These are phyloP conservation scores for Palloptera scutellata DNA, from an alignment of 2,888 invertebrate genomes.

Conservation along the genomic window DNA sequence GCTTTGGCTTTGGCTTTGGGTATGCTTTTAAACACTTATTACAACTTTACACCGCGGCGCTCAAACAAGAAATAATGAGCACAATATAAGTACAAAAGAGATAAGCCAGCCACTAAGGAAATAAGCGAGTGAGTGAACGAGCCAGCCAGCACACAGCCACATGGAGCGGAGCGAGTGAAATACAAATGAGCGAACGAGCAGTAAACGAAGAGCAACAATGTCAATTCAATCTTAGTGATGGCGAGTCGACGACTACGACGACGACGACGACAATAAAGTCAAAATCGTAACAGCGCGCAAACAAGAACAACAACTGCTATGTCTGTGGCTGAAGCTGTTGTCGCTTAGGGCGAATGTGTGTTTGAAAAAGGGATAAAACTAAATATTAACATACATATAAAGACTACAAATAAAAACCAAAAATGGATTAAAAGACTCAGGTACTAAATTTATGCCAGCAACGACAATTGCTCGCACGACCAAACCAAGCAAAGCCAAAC, in stretches of 20 bases:
- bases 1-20: not conserved
- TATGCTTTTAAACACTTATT: slow-evolving; percentile 50
- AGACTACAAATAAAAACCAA: slow-evolving; percentile 9
- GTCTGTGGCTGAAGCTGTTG: too few species aligned
- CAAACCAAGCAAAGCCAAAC: too few species aligned
- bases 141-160: not conserved
- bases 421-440: slow-evolving; percentile 32
- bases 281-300: slow-evolving; percentile 11
- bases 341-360: not conserved
- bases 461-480: too few species aligned
- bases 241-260: slow-evolving; percentile 6
- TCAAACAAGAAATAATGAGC: slow-evolving; percentile 61
- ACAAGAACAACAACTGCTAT: slow-evolving; percentile 12
- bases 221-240: slow-evolving; percentile 4
- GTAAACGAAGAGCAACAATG: not conserved
- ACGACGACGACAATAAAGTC: slow-evolving; percentile 21
- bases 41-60: slow-evolving; percentile 63
- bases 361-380: not conserved
- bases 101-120: not conserved
- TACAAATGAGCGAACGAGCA: not conserved
- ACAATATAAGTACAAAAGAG: slow-evolving; percentile 16
- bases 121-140: not conserved
- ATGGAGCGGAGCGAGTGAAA: not conserved
- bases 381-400: slow-evolving; percentile 4
- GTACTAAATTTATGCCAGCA: slow-evolving; percentile 13